phyloP scores from a whole-genome alignment of 2,888 invertebrate species.

The Phymatocera aterrima region DNA sequence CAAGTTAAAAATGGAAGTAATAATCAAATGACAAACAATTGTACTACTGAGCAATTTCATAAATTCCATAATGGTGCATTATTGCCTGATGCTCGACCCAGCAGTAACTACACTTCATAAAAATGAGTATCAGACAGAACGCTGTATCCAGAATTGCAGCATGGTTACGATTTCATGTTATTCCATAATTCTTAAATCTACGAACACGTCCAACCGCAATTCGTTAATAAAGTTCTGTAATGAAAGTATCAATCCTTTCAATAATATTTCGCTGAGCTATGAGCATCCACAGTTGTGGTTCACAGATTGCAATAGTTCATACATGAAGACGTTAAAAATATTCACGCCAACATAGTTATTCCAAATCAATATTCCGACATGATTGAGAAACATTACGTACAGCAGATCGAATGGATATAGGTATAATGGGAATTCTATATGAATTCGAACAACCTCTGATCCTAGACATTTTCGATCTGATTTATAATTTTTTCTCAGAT shows the following conservation, averaged over 20 bases:
- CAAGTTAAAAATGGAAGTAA: constrained; percentile 4
- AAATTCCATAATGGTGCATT: neutral
- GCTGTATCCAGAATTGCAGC: neutral
- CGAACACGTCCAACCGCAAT: neutral
- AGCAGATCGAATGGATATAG: neutral
- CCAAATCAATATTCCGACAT: neutral
- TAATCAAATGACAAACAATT: neutral
- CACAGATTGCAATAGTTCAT: neutral
- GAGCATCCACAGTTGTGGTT: neutral
- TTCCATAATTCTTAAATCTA: constrained; percentile 31
- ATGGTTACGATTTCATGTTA: constrained; percentile 6
- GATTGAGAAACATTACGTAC: neutral
- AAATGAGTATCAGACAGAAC: neutral
- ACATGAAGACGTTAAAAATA: neutral
- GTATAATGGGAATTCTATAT: no score
- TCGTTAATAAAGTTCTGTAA: neutral
- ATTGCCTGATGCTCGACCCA: neutral
- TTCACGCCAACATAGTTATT: neutral
- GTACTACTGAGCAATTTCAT: neutral
- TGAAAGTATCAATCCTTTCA: neutral
- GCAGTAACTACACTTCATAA: neutral
- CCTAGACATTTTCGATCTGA: no score
- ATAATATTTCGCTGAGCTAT: neutral
- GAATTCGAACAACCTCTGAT: no score
- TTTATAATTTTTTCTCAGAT: no score